Conservation (phyloP, 92 coral and sea anemone species). For the Bergia puertoricense region DNA sequence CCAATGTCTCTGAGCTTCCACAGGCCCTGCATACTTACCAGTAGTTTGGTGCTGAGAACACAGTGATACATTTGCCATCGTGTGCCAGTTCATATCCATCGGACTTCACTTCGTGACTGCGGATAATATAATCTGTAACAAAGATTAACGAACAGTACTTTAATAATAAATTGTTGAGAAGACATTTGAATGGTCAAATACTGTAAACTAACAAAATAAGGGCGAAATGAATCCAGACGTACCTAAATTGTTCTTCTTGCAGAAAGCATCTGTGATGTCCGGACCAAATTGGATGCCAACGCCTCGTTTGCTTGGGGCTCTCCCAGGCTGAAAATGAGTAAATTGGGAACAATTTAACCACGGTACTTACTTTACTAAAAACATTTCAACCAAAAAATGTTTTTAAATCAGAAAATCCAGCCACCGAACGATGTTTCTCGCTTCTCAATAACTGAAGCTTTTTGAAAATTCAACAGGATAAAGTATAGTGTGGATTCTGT, state of each 20-base stretch:
- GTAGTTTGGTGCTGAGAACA: slow-evolving; percentile 97
- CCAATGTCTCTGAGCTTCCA: too few relatives aligned
- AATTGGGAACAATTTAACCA: not conserved
- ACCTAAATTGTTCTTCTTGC: slow-evolving; percentile 85
- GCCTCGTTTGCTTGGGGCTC: slow-evolving; percentile 95
- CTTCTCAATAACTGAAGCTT: too few relatives aligned
- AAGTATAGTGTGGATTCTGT: too few relatives aligned
- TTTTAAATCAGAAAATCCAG: too few relatives aligned
- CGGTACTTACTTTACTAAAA: too few relatives aligned
- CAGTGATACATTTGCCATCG: slow-evolving; percentile 91
- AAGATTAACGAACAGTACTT: not conserved
- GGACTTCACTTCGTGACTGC: slow-evolving; percentile 98
- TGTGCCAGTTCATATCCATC: slow-evolving; percentile 95
- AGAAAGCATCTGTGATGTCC: slow-evolving; percentile 87
- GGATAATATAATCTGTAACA: slow-evolving; percentile 82
- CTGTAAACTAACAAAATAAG: not conserved
- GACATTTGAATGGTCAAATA: not conserved
- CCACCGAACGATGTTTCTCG: too few relatives aligned
- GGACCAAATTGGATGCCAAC: slow-evolving; percentile 98
- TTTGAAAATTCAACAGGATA: too few relatives aligned
- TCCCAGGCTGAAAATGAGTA: slow-evolving; percentile 72
- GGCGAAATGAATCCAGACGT: slow-evolving; percentile 7
- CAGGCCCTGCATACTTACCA: slow-evolving; percentile 57
- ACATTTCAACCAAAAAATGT: too few relatives aligned
- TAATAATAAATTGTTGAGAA: too few relatives aligned